Base-by-base conservation (phyloP, 2,888 invertebrate genomes). In the Limnephilus lunatus region DNA sequence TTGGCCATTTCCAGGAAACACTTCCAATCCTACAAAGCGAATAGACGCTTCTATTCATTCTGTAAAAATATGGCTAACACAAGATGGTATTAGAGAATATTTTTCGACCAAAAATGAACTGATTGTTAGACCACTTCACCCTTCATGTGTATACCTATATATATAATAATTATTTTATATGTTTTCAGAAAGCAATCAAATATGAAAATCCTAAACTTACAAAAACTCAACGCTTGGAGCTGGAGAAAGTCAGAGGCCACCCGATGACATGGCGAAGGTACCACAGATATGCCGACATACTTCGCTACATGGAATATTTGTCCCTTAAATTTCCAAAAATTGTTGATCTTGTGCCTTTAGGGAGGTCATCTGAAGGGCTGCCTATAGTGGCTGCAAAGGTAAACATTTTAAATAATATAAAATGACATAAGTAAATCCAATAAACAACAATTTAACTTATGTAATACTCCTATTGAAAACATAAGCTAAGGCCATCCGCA, bases 321-420 rank as follows among this genome's bases (percentile, higher is more conserved):
- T 97, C 97, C 85, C 95, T 96, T 93, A 96, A 96, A 1, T 97
- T 97, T 95, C 96, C 98, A 0, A 96, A 97, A 85, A 94, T 97
- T 5, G 97, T 97, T 0, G 97, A 97, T 93, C 95, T 98, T 2
- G 95, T 97, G 92, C 97, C 97, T 3, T 96, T 98, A 82, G 98
- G 98, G 0, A 96, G 97, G 92, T 97, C 98, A 44, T 97, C 96
- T 80, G 98, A 98, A 95, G 98, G 97, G 0, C 96, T 97, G 35
- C 97, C 97, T 0, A 95, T 98, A 89, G 97, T 97, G 92, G 97
- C 97, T 83, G 97, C 97, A 0, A 98, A 98, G 96, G 97, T 98
- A 87, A 39, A 39, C n/a, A 9, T 25, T n/a, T n/a, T 68, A 25
- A 68, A n/a, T 68, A 25, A 68, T 68, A 68, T 1, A 19, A 25